A percentile compares a stretch with the other conserved stretches of the same genome.
phyloP scores from a whole-genome alignment of 1,140 invertebrate genomes.

The Battus philenor region DNA sequence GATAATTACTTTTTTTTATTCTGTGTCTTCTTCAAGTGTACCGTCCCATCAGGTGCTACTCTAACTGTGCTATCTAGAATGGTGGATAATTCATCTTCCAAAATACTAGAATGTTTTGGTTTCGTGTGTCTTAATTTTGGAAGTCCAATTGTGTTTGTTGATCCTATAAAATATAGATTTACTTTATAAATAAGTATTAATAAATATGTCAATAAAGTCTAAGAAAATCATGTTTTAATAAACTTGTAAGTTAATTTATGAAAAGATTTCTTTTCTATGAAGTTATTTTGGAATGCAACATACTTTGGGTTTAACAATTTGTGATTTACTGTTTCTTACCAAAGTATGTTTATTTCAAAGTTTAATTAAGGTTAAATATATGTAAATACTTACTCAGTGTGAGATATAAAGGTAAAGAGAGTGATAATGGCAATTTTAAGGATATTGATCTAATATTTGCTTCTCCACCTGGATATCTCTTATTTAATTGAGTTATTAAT shows the following conservation, averaged over 20 bases:
- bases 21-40: conserved; percentile 40
- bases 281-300: too few species aligned
- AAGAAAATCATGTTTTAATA: too few species aligned
- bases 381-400: conserved; percentile 77
- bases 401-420: conserved; percentile 78
- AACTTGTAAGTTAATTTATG: too few species aligned
- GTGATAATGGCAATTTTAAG: conserved; percentile 75
- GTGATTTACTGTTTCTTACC: too few species aligned
- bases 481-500: conserved; percentile 67
- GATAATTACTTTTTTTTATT: conserved; percentile 25
- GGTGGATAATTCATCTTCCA: conserved; percentile 79
- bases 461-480: conserved; percentile 80
- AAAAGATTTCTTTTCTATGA: too few species aligned
- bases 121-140: conserved; percentile 58
- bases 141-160: conserved; percentile 37
- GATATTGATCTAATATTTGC: conserved; percentile 78
- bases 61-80: conserved; percentile 59
- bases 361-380: not conserved
- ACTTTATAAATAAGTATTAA: conserved; percentile 7
- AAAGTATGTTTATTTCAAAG: too few species aligned
- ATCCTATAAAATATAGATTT: conserved; percentile 35
- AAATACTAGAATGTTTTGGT: conserved; percentile 74
- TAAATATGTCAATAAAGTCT: too few species aligned
- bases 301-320: too few species aligned
- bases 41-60: conserved; percentile 76